Evolutionary conservation across 2,797 vertebrate genomes (phyloP).

Genomic region (Nasua narica): DNA sequence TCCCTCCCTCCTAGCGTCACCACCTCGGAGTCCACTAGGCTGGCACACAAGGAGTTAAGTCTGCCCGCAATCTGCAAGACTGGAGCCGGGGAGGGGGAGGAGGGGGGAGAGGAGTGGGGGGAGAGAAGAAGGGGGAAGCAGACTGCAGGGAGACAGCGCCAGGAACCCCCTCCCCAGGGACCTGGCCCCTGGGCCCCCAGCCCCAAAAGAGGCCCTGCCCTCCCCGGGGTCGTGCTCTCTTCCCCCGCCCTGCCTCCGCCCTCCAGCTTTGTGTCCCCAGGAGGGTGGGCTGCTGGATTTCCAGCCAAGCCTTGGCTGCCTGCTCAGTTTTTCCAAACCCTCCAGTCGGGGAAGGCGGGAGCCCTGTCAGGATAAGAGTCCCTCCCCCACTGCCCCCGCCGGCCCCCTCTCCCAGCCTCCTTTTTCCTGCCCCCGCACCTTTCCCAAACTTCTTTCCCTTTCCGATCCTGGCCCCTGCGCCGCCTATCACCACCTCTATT

Average conservation of each 20-base stretch:
- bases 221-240: conserved; percentile 56
- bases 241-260: conserved; percentile 45
- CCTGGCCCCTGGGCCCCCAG: conserved; percentile 60
- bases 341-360: conserved; percentile 76
- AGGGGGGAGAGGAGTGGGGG: not conserved
- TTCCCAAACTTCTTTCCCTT: conserved; percentile 48
- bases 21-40: not conserved
- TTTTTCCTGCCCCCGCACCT: not conserved
- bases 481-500: not conserved
- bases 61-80: conserved; percentile 65
- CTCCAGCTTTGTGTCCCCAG: conserved; percentile 79
- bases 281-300: conserved; percentile 76
- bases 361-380: conserved; percentile 86
- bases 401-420: conserved; percentile 36
- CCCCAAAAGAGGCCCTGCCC: conserved; percentile 66
- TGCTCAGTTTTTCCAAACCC: conserved; percentile 81
- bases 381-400: conserved; percentile 60
- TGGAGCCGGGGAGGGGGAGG: conserved; percentile 15
- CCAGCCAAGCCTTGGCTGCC: conserved; percentile 78
- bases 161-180: conserved; percentile 69
- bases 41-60: conserved; percentile 73
- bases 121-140: conserved; percentile 37
- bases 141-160: conserved; percentile 68
- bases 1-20: not conserved
- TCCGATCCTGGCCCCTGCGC: not conserved